Evolutionary conservation across 2,113 vertebrate species (phyloP), one percentile per base, ranked within the genome.

Genomic region (Toxotes chatareus): DNA sequence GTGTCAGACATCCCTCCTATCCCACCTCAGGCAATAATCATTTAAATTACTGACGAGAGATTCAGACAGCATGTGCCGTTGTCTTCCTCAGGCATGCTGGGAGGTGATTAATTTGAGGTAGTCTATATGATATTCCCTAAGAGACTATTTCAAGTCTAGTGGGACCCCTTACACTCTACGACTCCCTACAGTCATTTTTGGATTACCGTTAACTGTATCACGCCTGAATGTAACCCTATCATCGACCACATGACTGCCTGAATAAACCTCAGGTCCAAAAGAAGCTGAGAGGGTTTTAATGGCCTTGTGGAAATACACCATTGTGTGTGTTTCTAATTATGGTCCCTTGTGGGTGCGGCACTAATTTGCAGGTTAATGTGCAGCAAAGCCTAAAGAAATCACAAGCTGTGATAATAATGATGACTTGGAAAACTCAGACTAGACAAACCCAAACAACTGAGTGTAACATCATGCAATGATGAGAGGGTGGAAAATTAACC

Each of bases 341-440:
- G 34, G 49, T 61, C 53, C 42, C 70, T 21, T 59, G 75, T 71
- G 69, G 64, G 61, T 4, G 42, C 0, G 34, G 71, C 47, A 53
- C 31, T 77, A 44, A 77, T 88, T 87, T 82, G 57, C 32, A 40
- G 79, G 68, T 78, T 68, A 72, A 86, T 57, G 73, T 49, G 71
- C 64, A 59, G 53, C 12, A 19, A 61, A 73, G 66, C 19, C 60
- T 64, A 62, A 77, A 80, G 27, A 27, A 88, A 85, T 66, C 23
- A 73, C n/a, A 53, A 74, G 73, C 49, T 38, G 44, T 23, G 23
- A 42, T 73, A 70, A 80, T 78, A 55, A 60, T 31, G 21, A 49
- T 63, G 70, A 63, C 67, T 51, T 53, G 21, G 78, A 56, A 23
- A 84, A 59, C 27, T n/a, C 27, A 32, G 51, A 38, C 69, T 32